Evolutionary conservation across 2,888 invertebrate species (phyloP).

Genomic region (Folsomia candida): DNA sequence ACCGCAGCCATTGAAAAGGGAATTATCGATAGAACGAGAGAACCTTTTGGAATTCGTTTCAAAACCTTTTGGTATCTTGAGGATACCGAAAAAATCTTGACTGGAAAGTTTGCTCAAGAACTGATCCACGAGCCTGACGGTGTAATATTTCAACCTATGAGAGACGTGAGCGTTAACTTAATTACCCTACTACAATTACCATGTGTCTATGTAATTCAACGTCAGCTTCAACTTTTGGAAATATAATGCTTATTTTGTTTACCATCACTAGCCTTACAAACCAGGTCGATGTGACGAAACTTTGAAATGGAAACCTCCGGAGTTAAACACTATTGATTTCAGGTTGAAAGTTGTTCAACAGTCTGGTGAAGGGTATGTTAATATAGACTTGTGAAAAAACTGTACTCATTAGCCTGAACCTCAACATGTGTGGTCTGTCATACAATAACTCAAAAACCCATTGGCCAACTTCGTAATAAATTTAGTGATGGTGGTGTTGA

Average conservation of each 20-base stretch:
- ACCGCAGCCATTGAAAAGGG: slow-evolving; percentile 74
- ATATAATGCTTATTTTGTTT: slow-evolving; percentile 16
- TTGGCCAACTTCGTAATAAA: too few species aligned
- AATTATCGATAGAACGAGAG: slow-evolving; percentile 68
- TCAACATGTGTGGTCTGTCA: background rate
- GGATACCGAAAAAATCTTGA: slow-evolving; percentile 67
- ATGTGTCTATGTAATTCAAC: too few species aligned
- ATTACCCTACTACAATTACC: background rate
- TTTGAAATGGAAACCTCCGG: slow-evolving; percentile 95
- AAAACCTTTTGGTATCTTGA: slow-evolving; percentile 90
- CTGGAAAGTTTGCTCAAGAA: slow-evolving; percentile 79
- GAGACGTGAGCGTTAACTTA: slow-evolving; percentile 62
- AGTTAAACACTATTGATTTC: slow-evolving; percentile 95
- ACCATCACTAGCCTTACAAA: slow-evolving; percentile 75
- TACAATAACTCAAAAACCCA: background rate
- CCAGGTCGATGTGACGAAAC: slow-evolving; percentile 79
- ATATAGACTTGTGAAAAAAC: too few species aligned
- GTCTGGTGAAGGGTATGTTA: slow-evolving; percentile 70
- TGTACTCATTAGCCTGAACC: slow-evolving; percentile 4
- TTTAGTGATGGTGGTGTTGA: too few species aligned
- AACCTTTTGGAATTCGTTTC: slow-evolving; percentile 85
- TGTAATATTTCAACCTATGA: slow-evolving; percentile 91
- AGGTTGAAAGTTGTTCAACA: slow-evolving; percentile 75
- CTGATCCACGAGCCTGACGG: slow-evolving; percentile 95
- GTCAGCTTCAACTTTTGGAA: background rate